A percentile compares a stretch with the other conserved stretches of the same genome.
Conservation (phyloP, 2,888 invertebrate genomes). For the Andrena marginata region DNA sequence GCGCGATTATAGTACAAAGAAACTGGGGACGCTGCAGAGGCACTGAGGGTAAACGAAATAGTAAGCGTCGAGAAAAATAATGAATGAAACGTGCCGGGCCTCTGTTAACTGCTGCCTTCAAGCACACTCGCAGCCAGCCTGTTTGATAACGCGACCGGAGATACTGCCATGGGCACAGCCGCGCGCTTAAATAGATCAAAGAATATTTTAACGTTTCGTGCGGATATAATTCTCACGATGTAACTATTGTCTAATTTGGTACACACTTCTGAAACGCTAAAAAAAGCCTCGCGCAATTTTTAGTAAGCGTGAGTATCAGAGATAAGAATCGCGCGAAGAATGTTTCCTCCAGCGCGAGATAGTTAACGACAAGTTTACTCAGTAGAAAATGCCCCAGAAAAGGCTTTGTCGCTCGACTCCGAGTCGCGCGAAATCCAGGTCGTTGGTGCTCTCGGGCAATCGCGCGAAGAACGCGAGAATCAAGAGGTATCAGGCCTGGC, state of each 20-base stretch:
- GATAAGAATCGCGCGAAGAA: too few species aligned
- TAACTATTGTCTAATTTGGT: not conserved
- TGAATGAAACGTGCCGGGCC: slow-evolving; percentile 34
- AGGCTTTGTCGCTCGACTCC: slow-evolving; percentile 37
- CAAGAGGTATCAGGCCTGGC: slow-evolving; percentile 50
- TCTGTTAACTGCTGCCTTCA: slow-evolving; percentile 2
- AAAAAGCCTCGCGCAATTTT: too few species aligned
- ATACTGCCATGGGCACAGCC: not conserved
- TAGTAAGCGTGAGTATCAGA: too few species aligned
- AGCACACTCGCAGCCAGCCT: slow-evolving; percentile 1
- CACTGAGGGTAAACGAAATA: slow-evolving; percentile 27
- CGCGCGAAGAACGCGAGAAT: slow-evolving; percentile 45
- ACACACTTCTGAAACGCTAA: too few species aligned
- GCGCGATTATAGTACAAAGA: slow-evolving; percentile 32
- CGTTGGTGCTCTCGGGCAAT: slow-evolving; percentile 39
- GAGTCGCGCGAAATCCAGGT: slow-evolving; percentile 53
- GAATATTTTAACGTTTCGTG: not conserved
- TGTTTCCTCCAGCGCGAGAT: too few species aligned
- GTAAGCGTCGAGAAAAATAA: slow-evolving; percentile 17
- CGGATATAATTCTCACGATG: not conserved
- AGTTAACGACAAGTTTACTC: slow-evolving; percentile 1
- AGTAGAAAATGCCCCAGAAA: slow-evolving; percentile 25
- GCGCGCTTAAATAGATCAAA: slow-evolving; percentile 8
- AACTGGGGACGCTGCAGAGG: not conserved
- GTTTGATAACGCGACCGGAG: slow-evolving; percentile 21